Base-by-base conservation (phyloP, 2,888 invertebrate species). In the Rhaphigaster nebulosa region DNA sequence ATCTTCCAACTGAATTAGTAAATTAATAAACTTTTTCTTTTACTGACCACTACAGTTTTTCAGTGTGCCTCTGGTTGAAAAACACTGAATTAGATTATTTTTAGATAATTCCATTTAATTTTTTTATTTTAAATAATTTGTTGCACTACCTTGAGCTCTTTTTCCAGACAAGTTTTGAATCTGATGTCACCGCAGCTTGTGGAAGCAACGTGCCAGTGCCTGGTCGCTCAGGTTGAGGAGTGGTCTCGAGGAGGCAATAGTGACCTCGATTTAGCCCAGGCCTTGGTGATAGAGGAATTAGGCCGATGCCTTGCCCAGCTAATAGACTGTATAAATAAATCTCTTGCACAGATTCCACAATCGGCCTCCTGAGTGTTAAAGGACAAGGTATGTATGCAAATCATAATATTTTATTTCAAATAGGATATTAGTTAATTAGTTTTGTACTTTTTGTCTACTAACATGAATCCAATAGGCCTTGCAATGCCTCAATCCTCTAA, bases 131-230 rank as follows among this genome's bases (percentile, higher is more conserved):
- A n/a, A n/a, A n/a, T n/a, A n/a, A n/a, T n/a, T n/a, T n/a, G n/a
- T n/a, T n/a, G n/a, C n/a, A n/a, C n/a, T n/a, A n/a, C n/a, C n/a
- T n/a, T n/a, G n/a, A n/a, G n/a, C n/a, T n/a, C n/a, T 89, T 54
- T 65, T 45, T 90, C 8, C 91, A 93, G 93, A 76, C 92, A 92
- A 91, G 92, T 98, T 23, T 98, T 98, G 94, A 97, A 97, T 93
- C 98, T 98, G 94, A 97, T 99, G 94, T 99, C 98, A 1, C 96
- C 96, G 89, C 98, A 98, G 93, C 98, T 99, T 76, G 97, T 99
- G 29, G 98, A 99, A 94, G 99, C 99, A 89, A 98, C 99, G 23
- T 97, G 98, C 93, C 97, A 98, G 93, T 99, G 99, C 94, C 95
- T 99, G 93, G 94, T 99, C 93, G 98, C 99, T n/a, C 97, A 98